Evolutionary conservation across 2,113 vertebrate genomes (phyloP).

Genomic region (Sturnira hondurensis): DNA sequence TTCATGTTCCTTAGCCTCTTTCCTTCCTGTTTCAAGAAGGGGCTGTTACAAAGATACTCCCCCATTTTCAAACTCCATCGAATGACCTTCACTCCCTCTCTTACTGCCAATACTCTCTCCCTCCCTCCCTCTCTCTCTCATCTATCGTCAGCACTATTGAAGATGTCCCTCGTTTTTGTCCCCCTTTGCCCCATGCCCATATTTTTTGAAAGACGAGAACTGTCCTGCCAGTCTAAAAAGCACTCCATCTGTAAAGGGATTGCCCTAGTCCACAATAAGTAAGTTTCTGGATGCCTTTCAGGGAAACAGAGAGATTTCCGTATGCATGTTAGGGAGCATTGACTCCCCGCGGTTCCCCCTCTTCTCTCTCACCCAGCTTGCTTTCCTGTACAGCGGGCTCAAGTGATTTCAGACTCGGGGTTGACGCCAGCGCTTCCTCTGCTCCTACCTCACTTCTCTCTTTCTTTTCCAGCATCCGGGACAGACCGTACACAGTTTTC

Average conservation of each 20-base stretch:
- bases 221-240: background rate
- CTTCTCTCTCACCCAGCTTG: background rate
- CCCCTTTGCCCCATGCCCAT: too few relatives aligned
- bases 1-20: background rate
- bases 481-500: background rate
- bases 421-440: background rate
- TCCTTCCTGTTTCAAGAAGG: background rate
- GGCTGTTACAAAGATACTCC: background rate
- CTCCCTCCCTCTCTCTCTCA: too few relatives aligned
- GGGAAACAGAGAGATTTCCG: conserved; percentile 22
- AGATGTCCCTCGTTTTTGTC: too few relatives aligned
- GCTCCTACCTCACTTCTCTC: background rate
- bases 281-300: conserved; percentile 36
- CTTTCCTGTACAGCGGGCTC: background rate
- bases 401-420: background rate
- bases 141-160: too few relatives aligned
- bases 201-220: background rate
- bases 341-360: background rate
- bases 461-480: background rate
- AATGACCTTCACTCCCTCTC: background rate
- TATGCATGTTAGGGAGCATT: background rate
- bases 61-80: background rate
- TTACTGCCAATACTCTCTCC: background rate
- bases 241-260: background rate
- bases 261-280: background rate